Evolutionary conservation across 2,113 vertebrate species (phyloP).

Genomic region (Corynorhinus townsendii): DNA sequence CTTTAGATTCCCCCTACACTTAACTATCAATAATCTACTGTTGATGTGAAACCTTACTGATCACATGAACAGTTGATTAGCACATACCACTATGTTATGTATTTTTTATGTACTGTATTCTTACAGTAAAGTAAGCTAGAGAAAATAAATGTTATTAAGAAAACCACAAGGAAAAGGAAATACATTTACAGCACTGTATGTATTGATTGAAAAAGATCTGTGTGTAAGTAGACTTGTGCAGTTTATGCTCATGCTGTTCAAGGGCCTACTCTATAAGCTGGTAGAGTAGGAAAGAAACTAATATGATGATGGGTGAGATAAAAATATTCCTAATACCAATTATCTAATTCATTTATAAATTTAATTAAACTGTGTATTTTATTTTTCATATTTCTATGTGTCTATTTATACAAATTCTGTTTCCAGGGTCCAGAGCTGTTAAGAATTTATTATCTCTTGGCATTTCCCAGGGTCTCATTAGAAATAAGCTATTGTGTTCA

Average conservation of each 20-base stretch:
- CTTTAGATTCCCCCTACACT: not conserved
- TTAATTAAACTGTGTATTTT: not conserved
- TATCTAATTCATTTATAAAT: not conserved
- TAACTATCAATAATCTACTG: not conserved
- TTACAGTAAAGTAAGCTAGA: not conserved
- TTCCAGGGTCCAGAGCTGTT: constrained; percentile 1
- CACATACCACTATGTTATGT: no score
- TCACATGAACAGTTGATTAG: not conserved
- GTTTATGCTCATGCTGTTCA: no score
- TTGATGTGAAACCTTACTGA: not conserved
- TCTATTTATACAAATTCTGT: constrained; percentile 12
- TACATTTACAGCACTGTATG: not conserved
- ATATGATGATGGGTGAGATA: not conserved
- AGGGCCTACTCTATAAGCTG: not conserved
- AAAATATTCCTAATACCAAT: not conserved
- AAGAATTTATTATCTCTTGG: constrained; percentile 38
- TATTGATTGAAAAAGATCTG: not conserved
- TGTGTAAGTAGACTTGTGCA: not conserved
- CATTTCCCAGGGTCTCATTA: constrained; percentile 10
- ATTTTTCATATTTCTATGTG: constrained; percentile 10
- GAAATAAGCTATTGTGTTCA: not conserved
- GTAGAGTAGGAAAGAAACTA: not conserved
- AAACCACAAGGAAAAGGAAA: not conserved
- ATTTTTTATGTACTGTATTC: not conserved
- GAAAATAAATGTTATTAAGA: not conserved